Base-by-base conservation (phyloP, 1,140 invertebrate species). In the Antheraea mylitta region DNA sequence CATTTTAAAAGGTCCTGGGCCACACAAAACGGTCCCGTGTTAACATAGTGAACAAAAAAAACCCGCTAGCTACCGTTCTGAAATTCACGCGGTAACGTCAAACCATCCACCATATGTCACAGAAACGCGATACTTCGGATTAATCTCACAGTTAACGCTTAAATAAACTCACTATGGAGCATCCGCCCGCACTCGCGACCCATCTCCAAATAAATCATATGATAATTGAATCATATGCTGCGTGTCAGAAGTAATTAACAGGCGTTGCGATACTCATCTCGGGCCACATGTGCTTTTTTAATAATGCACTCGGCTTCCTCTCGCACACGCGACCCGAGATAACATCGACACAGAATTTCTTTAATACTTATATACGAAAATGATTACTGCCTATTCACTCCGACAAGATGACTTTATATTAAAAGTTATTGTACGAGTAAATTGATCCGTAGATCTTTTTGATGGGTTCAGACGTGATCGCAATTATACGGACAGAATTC, bases 171-270 rank as follows among this genome's bases (percentile, higher is more conserved):
- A 53, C 6, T 16, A 6, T 0, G 45, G 45, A 53, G 45, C 45
- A 53, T 53, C 45, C 45, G 45, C 45, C 45, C 45, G 45, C 45
- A 53, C 45, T 53, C 70, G 69, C 77, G 79, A 76, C 79, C 83
- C 83, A 74, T 79, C 77, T 82, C 77, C 69, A 78, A 77, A 90
- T 92, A 90, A 90, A 92, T 92, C 87, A 92, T 92, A 87, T 82
- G 87, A 89, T 92, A 92, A 92, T 92, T 92, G 90, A 92, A 92
- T 92, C 90, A 92, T 92, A 92, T 91, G 90, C 89, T 90, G 85
- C 83, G 76, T 88, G 90, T 92, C 89, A 92, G 81, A 90, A 85
- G 87, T 87, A 91, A 91, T 92, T 90, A 92, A 92, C 85, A 84
- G 77, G 82, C 82, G 83, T 80, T 87, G 90, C 85, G 89, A 91